Base-by-base conservation (phyloP, 2,888 invertebrate genomes). In the Melanchra persicariae region DNA sequence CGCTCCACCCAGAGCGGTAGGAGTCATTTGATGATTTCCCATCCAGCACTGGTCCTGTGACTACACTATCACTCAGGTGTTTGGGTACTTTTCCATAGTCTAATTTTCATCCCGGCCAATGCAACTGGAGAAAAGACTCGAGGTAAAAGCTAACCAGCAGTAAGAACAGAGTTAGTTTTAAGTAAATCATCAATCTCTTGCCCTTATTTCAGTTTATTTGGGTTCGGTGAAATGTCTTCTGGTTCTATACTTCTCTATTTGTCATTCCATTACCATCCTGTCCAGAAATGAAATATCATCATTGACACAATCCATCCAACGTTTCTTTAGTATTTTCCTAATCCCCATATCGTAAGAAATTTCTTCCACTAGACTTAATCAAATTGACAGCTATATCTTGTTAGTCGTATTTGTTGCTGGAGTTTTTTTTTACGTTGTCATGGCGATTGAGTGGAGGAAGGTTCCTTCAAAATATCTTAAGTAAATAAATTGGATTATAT, bases 401-500 rank as follows among this genome's bases (percentile, higher is more conserved):
- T n/a, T n/a, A n/a, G n/a, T n/a, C n/a, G n/a, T n/a, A n/a, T n/a
- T n/a, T n/a, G n/a, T n/a, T n/a, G n/a, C n/a, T n/a, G n/a, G n/a
- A n/a, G n/a, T n/a, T n/a, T n/a, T 8, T 37, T 37, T 37, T 43
- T 12, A 10, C 49, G 10, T 49, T 22, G 22, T 22, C 5, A 49
- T 49, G 12, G 22, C 22, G 9, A 12, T 10, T 49, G 1, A 8
- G 2, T 4, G 0, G 3, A 49, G 49, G 22, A 10, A 51, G 9
- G 22, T 6, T 4, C 51, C 12, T 2, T 17, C 2, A 24, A 54
- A 30, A 19, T 0, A 4, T 5, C 9, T 43, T 10, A 26, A 62
- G 1, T 51, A 22, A 40, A 54, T 24, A 54, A 47, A 66, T 75
- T 66, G 59, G 59, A 49, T 26, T 49, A 49, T 15, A 74, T 43